phyloP scores from a whole-genome alignment of 2,113 vertebrate species.

The Xenus cinereus region DNA sequence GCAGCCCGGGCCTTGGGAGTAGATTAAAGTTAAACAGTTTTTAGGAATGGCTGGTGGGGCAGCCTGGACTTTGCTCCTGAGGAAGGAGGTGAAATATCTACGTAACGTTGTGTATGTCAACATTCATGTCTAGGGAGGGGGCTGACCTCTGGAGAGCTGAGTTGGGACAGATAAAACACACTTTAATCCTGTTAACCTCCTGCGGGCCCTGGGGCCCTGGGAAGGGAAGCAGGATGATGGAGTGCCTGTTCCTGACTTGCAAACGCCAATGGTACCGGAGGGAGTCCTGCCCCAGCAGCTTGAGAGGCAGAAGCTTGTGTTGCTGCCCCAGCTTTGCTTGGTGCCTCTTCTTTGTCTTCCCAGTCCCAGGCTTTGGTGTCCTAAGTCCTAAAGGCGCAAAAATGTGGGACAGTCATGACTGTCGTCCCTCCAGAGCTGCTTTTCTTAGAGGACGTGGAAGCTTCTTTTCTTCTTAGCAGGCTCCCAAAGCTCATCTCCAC shows the following conservation, averaged over 20 bases:
- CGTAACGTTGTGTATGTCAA: background rate
- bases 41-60: background rate
- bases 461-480: background rate
- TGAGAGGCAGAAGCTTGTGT: background rate
- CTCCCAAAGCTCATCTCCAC: background rate
- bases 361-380: background rate
- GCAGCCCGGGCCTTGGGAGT: background rate
- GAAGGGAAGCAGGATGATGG: background rate
- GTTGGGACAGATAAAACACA: background rate
- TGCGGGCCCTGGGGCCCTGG: background rate
- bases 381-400: background rate
- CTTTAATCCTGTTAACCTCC: constrained; percentile 11
- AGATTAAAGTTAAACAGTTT: background rate
- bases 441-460: background rate
- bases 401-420: accelerated
- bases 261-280: background rate
- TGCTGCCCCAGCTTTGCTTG: background rate
- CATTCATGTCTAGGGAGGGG: background rate
- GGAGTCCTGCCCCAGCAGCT: background rate
- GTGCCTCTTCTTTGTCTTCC: background rate
- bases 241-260: background rate
- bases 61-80: constrained; percentile 34
- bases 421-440: background rate
- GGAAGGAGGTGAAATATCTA: background rate
- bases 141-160: background rate